These are phyloP conservation scores for Dendropsophus ebraccatus DNA, from an alignment of 2,113 vertebrate genomes.

Conservation along the genomic window DNA sequence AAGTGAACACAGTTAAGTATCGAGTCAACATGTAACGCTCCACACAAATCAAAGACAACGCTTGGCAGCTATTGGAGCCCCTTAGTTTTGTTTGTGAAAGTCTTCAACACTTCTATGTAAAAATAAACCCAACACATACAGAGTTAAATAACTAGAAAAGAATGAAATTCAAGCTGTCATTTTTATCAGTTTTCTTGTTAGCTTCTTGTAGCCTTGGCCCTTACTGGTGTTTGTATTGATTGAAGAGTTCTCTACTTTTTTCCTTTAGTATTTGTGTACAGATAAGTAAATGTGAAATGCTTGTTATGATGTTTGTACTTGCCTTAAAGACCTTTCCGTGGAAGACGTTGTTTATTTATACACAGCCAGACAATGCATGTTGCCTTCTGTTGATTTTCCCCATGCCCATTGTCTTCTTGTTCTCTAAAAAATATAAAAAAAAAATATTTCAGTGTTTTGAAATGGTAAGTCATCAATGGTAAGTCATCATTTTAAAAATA, in stretches of 20 bases:
- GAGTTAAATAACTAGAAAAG: neutral
- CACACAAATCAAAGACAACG: conserved; percentile 7
- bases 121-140: neutral
- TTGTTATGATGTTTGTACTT: neutral
- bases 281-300: neutral
- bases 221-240: neutral
- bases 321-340: too few relatives aligned
- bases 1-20: conserved; percentile 16
- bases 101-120: neutral
- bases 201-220: neutral
- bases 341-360: too few relatives aligned
- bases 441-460: too few relatives aligned
- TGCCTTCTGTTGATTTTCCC: too few relatives aligned
- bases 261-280: neutral
- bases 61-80: neutral
- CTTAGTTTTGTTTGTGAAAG: neutral
- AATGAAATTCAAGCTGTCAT: neutral
- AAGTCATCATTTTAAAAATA: too few relatives aligned
- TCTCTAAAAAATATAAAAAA: too few relatives aligned
- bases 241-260: neutral
- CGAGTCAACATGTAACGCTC: neutral
- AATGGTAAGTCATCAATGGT: too few relatives aligned
- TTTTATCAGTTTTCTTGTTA: neutral
- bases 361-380: too few relatives aligned
- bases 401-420: too few relatives aligned